Base-by-base conservation (phyloP, 1,140 invertebrate genomes). In the Cecropterus lyciades region DNA sequence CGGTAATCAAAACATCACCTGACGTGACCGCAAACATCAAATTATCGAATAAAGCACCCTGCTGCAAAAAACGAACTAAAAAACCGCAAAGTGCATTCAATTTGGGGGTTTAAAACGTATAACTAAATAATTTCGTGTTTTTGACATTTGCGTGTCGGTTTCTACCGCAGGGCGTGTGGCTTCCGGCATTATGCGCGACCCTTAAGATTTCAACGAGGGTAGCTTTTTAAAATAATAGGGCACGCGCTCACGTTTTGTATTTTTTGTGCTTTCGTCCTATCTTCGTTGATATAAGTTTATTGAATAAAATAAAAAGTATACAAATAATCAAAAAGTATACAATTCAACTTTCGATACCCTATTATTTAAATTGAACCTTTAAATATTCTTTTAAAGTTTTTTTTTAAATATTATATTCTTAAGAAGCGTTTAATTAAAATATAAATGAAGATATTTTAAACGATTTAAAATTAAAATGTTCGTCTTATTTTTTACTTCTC, bases 61-160 rank as follows among this genome's bases (percentile, higher is more conserved):
- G 69, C 33, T 2, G 17, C 57, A 57, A 73, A 74, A 67, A 70
- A 55, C 57, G 71, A 70, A 68, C 59, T 51, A 72, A 79, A 82
- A 84, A 84, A 79, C 57, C 70, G 51, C 52, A 74, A 80, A 75
- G 67, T 70, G 65, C 68, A 40, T 67, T 52, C 57, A 53, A 53
- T 59, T 48, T 30, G 70, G 76, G 79, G 75, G 79, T 20, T 76
- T 82, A 82, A 87, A 89, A 87, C 64, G 72, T 73, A 70, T 79
- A 77, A 80, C 78, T 79, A 82, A 80, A 87, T 75, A 77, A 82
- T 77, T 82, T 70, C 20, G 73, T 90, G 56, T 90, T 89, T 89
- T 89, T 88, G 72, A 43, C 42, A 69, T 66, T 87, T 85, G 85
- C 84, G 87, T 88, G 87, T 73, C 63, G 48, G 72, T 70, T 79